phyloP scores from a whole-genome alignment of 1,140 invertebrate species.

The Stegodyphus dumicola region DNA sequence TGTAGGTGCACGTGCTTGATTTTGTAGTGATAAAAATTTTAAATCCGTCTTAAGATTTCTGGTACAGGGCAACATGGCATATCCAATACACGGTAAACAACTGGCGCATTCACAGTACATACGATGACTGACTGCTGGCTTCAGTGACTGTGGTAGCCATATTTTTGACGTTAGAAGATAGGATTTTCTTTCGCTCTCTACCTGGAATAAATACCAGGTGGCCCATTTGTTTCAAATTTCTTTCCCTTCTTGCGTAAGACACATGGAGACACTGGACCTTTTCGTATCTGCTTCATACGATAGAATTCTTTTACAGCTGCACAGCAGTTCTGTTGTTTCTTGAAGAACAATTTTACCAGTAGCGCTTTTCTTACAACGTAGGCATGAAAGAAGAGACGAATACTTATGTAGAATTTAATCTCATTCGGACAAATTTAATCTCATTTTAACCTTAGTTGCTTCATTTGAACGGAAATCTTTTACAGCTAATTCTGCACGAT shows the following conservation, averaged over 20 bases:
- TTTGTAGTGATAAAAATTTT: background rate
- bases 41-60: background rate
- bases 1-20: background rate
- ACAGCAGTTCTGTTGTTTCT: background rate
- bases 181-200: background rate
- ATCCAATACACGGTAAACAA: background rate
- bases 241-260: background rate
- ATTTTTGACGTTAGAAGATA: background rate
- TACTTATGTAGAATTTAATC: no score
- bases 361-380: no score
- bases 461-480: no score
- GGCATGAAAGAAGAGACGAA: no score
- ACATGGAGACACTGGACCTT: constrained; percentile 4
- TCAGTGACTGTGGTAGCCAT: background rate
- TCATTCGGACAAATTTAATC: no score
- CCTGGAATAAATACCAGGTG: background rate
- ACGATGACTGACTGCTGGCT: background rate
- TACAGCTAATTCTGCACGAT: no score
- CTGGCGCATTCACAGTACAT: background rate
- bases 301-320: constrained; percentile 2
- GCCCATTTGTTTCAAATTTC: constrained; percentile 2
- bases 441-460: no score
- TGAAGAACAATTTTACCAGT: no score
- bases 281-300: background rate
- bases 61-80: background rate